Percentiles rank a stretch among this genome's conserved stretches.
Evolutionary conservation across 2,113 vertebrate species (phyloP).

Genomic region (Gavialis gangeticus): DNA sequence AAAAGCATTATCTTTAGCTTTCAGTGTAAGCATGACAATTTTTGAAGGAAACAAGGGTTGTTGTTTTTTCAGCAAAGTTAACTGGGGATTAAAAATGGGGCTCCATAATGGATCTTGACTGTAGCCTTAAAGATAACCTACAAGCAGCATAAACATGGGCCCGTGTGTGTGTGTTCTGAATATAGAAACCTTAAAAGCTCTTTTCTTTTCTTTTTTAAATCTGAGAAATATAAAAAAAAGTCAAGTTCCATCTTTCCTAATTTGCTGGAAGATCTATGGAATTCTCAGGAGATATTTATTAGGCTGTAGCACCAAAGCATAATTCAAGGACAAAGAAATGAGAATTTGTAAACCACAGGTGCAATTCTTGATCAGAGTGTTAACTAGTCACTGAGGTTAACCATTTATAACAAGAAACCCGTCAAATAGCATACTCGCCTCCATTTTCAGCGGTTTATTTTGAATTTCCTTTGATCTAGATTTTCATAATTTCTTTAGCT

Average conservation of each 20-base stretch:
- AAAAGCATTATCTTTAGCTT: background rate
- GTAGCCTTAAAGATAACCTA: background rate
- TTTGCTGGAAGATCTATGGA: background rate
- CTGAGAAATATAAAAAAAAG: background rate
- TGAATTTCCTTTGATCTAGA: background rate
- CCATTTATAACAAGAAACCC: too few relatives aligned
- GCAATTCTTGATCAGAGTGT: background rate
- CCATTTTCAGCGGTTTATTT: background rate
- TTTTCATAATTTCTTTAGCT: background rate
- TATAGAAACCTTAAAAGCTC: background rate
- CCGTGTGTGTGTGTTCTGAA: accelerated
- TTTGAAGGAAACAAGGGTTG: background rate
- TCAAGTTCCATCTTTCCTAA: background rate
- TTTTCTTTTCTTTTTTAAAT: background rate
- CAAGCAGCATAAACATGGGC: background rate
- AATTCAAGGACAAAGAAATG: background rate
- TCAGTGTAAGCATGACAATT: background rate
- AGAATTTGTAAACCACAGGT: background rate
- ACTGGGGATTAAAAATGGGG: background rate
- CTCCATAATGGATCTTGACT: background rate
- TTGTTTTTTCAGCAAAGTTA: background rate
- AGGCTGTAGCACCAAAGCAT: background rate
- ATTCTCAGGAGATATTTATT: background rate
- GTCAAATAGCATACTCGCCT: background rate
- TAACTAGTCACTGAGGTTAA: too few relatives aligned